Conservation (phyloP, 1,140 invertebrate species). For the Asbolus verrucosus region DNA sequence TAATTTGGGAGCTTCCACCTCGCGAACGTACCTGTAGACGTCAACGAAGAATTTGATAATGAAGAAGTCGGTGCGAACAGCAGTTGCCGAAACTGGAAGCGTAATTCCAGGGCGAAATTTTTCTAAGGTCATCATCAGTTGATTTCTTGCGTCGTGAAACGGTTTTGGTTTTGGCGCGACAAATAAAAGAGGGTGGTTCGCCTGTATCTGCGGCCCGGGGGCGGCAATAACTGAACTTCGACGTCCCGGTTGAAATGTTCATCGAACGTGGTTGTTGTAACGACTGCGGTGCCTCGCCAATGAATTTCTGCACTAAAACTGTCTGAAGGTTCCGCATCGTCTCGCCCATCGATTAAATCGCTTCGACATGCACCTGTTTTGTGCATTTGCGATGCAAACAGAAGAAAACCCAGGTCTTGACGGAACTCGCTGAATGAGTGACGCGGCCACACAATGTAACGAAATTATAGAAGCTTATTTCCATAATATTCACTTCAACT, state of each 20-base stretch:
- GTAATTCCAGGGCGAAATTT: no score
- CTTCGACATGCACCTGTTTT: conserved; percentile 13
- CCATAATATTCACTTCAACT: conserved; percentile 36
- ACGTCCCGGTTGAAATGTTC: neutral
- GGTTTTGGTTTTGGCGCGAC: conserved; percentile 24
- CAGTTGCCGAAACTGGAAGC: no score
- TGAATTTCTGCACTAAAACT: neutral
- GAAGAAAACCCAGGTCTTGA: conserved; percentile 4
- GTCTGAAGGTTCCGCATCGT: conserved; percentile 2
- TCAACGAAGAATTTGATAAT: no score
- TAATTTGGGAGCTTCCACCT: no score
- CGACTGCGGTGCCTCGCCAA: neutral
- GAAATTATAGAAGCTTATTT: conserved; percentile 38
- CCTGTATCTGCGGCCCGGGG: conserved; percentile 24
- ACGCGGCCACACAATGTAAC: conserved; percentile 36
- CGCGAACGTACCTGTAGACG: no score
- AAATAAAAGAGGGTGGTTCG: conserved; percentile 29
- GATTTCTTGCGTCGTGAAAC: conserved; percentile 19
- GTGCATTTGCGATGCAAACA: conserved; percentile 29
- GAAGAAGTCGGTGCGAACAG: no score
- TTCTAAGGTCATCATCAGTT: conserved; percentile 13
- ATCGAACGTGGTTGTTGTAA: neutral
- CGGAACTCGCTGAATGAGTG: conserved; percentile 23
- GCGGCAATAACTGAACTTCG: conserved; percentile 24
- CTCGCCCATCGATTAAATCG: no score